Percentiles rank a stretch among this genome's conserved stretches.
phyloP scores from a whole-genome alignment of 2,888 invertebrate species.

The Oligia strigilis region DNA sequence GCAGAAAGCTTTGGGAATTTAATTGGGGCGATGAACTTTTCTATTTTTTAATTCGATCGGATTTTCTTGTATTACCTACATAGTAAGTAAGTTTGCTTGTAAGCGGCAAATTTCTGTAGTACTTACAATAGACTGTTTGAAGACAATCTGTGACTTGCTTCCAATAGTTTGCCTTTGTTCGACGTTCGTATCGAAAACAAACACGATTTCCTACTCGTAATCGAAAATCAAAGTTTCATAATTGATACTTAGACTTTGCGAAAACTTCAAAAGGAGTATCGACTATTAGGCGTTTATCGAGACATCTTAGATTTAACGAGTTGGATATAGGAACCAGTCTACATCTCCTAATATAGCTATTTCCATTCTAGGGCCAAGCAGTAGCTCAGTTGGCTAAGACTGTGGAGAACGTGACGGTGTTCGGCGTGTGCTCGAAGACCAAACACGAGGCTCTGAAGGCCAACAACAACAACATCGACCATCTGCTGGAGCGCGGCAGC shows the following conservation, averaged over 20 bases:
- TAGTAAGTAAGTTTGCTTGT: background rate
- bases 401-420: constrained; percentile 94
- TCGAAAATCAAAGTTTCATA: too few relatives aligned
- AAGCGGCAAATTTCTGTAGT: constrained; percentile 1
- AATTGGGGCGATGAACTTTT: background rate
- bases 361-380: constrained; percentile 93
- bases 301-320: background rate
- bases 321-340: background rate
- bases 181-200: background rate
- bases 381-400: constrained; percentile 95
- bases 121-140: constrained; percentile 13
- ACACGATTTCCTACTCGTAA: background rate
- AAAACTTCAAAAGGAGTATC: background rate
- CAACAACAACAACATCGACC: constrained; percentile 93
- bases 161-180: background rate
- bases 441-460: constrained; percentile 96
- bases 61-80: background rate
- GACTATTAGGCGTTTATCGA: background rate
- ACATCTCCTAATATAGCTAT: background rate
- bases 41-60: constrained; percentile 1
- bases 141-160: background rate
- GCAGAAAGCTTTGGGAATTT: constrained; percentile 22
- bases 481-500: constrained; percentile 94
- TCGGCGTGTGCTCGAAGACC: constrained; percentile 95
- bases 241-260: too few relatives aligned